Evolutionary conservation across 2,888 invertebrate genomes (phyloP).

Genomic region (Polia nebulosa): DNA sequence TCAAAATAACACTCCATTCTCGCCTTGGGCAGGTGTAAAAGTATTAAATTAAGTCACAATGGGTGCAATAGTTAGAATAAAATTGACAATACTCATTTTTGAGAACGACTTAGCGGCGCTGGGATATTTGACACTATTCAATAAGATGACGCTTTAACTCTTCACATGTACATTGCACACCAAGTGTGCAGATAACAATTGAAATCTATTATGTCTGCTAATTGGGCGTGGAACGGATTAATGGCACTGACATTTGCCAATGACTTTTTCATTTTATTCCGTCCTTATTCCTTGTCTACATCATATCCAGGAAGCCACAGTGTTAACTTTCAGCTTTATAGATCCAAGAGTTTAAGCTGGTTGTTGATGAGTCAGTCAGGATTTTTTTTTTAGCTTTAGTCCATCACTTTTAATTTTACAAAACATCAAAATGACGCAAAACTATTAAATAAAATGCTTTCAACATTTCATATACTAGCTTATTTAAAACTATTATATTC

Average conservation of each 20-base stretch:
- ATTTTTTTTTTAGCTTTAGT: conserved; percentile 4
- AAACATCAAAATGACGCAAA: conserved; percentile 3
- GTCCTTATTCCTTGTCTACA: neutral
- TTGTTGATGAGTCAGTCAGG: neutral
- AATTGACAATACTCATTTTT: neutral
- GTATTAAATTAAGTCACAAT: neutral
- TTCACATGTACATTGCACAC: too few species aligned
- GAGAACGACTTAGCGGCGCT: neutral
- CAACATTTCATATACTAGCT: neutral
- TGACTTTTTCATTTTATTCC: neutral
- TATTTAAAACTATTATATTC: neutral
- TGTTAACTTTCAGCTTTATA: neutral
- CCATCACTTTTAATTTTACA: conserved; percentile 5
- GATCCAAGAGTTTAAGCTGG: neutral
- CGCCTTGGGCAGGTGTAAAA: too few species aligned
- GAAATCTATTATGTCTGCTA: too few species aligned
- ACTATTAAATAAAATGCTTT: neutral
- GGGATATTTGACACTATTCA: neutral
- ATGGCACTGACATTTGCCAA: neutral
- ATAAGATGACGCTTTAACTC: neutral
- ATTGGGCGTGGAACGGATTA: too few species aligned
- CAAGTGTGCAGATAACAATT: too few species aligned
- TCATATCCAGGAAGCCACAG: neutral
- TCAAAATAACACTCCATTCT: neutral
- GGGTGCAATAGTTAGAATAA: neutral